These are phyloP conservation scores for Camptogramma bilineatum DNA, from an alignment of 2,888 invertebrate species.

Conservation along the genomic window DNA sequence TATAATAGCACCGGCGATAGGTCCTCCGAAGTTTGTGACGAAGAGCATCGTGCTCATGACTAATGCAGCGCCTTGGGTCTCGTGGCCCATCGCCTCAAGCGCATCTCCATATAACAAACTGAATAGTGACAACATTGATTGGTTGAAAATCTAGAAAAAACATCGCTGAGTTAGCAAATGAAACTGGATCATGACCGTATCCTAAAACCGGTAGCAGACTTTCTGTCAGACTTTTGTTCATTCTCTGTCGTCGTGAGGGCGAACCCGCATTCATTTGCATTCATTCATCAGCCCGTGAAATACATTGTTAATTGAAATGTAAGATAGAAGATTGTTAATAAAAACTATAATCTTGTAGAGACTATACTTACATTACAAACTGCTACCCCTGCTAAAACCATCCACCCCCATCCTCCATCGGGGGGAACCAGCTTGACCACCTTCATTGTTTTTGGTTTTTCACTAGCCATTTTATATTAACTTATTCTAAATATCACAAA, in stretches of 20 bases:
- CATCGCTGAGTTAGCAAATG: background rate
- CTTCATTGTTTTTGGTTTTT: conserved; percentile 65
- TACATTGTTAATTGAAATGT: no score
- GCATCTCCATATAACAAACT: conserved; percentile 89
- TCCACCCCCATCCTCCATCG: conserved; percentile 92
- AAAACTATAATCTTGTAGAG: no score
- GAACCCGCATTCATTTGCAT: no score
- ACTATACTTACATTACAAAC: conserved; percentile 87
- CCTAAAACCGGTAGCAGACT: background rate
- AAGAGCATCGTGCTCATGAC: conserved; percentile 89
- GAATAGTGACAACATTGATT: conserved; percentile 89
- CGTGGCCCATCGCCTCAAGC: conserved; percentile 86
- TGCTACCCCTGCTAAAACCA: conserved; percentile 88
- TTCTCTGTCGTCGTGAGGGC: no score
- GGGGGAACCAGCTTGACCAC: conserved; percentile 81
- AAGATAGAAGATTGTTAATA: no score
- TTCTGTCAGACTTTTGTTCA: no score
- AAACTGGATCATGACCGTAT: background rate
- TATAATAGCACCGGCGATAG: conserved; percentile 89
- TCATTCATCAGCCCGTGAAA: no score
- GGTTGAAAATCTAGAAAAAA: conserved; percentile 87
- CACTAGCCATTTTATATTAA: conserved; percentile 53
- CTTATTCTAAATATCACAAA: conserved; percentile 3
- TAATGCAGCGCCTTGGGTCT: conserved; percentile 88
- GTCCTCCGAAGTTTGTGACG: conserved; percentile 87